Percentiles rank a stretch among this genome's conserved stretches.
phyloP scores from a whole-genome alignment of 2,113 vertebrate genomes.

The Myanophis thanlyinensis region DNA sequence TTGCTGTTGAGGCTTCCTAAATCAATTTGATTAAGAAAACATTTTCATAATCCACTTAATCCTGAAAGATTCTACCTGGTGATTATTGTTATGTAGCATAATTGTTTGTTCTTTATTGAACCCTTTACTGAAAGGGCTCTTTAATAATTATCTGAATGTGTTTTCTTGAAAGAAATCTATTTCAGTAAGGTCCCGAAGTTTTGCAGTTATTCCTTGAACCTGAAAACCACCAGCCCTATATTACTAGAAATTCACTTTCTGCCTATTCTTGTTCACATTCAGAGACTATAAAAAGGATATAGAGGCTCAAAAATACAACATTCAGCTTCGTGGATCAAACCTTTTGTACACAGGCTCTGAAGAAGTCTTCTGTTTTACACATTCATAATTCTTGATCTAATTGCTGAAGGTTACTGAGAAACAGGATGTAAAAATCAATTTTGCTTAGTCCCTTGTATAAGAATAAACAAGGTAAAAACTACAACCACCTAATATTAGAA shows the following conservation, averaged over 20 bases:
- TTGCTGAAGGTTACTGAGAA: neutral
- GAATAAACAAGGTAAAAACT: neutral
- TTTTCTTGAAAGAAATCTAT: neutral
- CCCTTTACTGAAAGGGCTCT: neutral
- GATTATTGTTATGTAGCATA: neutral
- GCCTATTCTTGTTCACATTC: neutral
- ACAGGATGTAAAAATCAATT: neutral
- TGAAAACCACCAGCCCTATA: neutral
- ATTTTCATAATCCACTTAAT: neutral
- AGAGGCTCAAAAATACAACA: neutral
- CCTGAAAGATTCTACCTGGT: neutral
- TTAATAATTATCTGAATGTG: neutral
- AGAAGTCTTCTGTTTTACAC: neutral
- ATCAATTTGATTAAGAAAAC: neutral
- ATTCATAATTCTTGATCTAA: neutral
- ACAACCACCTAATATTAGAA: neutral
- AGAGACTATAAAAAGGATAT: neutral
- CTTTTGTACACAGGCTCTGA: neutral
- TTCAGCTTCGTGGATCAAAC: neutral
- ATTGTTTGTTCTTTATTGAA: neutral
- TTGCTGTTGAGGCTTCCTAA: neutral
- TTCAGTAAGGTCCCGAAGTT: neutral
- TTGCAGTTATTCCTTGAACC: neutral
- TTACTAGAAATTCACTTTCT: neutral
- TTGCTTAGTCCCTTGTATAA: neutral